Percentiles rank a stretch among this genome's conserved stretches.
Evolutionary conservation across 2,113 vertebrate species (phyloP).

Genomic region (Eidolon helvum): DNA sequence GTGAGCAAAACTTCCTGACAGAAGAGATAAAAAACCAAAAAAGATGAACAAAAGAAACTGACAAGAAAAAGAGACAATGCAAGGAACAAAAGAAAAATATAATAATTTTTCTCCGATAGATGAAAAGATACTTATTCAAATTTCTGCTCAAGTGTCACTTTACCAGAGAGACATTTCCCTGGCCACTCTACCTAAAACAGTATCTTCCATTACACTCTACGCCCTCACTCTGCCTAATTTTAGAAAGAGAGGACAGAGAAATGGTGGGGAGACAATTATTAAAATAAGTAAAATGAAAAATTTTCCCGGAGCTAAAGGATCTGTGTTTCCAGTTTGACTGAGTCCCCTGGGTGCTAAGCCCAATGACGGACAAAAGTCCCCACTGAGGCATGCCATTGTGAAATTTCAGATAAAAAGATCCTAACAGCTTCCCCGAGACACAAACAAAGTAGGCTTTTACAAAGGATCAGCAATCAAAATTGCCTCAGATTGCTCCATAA

Average conservation of each 20-base stretch:
- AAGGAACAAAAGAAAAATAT: constrained; percentile 4
- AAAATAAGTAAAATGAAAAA: background rate
- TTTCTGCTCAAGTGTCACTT: background rate
- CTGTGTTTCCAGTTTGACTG: background rate
- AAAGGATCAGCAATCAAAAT: constrained; percentile 19
- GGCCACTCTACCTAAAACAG: background rate
- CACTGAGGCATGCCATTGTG: background rate
- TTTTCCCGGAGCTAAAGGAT: background rate
- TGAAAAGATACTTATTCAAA: background rate
- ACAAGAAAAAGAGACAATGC: background rate
- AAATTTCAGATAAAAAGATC: constrained; percentile 24
- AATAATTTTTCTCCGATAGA: background rate
- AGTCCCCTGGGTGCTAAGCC: background rate
- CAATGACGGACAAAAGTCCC: background rate
- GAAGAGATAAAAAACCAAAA: background rate
- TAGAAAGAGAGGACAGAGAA: background rate
- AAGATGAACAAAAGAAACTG: background rate
- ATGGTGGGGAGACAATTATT: background rate
- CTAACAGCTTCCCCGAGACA: constrained; percentile 1
- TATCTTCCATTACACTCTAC: background rate
- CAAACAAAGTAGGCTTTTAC: background rate
- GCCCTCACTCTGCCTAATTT: background rate
- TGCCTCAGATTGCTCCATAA: background rate
- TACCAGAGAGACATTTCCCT: background rate
- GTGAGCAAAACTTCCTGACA: background rate